These are phyloP conservation scores for Acrobasis suavella DNA, from an alignment of 2,888 invertebrate genomes.

Conservation along the genomic window DNA sequence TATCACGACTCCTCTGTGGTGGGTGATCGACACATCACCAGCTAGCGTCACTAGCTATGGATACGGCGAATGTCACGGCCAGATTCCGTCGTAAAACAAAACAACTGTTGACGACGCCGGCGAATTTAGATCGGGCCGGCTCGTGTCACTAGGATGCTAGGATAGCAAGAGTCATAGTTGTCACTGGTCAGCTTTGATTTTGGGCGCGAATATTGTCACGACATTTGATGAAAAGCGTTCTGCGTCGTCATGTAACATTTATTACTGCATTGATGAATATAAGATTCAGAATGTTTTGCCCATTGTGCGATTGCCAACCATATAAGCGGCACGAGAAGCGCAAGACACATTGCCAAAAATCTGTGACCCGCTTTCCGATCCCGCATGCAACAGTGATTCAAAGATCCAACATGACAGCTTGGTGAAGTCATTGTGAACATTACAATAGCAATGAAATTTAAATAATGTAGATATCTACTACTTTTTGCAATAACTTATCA, in stretches of 20 bases:
- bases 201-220: too few relatives aligned
- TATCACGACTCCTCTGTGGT: background rate
- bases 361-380: constrained; percentile 1
- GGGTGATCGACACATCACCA: background rate
- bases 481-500: too few relatives aligned
- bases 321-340: background rate
- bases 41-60: background rate
- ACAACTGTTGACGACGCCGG: background rate
- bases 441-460: too few relatives aligned
- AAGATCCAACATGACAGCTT: background rate
- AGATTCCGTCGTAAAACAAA: constrained; percentile 16
- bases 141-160: too few relatives aligned
- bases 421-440: background rate
- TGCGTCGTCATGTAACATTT: too few relatives aligned
- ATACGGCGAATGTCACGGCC: constrained; percentile 15
- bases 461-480: too few relatives aligned
- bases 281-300: too few relatives aligned
- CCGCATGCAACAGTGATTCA: constrained; percentile 4
- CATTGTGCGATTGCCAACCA: too few relatives aligned
- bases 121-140: background rate
- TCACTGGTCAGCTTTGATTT: too few relatives aligned
- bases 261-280: too few relatives aligned
- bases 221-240: too few relatives aligned
- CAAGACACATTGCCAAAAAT: constrained; percentile 9
- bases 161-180: too few relatives aligned